Conservation (phyloP, 2,888 invertebrate genomes). For the Glyphotaelius pellucidus region DNA sequence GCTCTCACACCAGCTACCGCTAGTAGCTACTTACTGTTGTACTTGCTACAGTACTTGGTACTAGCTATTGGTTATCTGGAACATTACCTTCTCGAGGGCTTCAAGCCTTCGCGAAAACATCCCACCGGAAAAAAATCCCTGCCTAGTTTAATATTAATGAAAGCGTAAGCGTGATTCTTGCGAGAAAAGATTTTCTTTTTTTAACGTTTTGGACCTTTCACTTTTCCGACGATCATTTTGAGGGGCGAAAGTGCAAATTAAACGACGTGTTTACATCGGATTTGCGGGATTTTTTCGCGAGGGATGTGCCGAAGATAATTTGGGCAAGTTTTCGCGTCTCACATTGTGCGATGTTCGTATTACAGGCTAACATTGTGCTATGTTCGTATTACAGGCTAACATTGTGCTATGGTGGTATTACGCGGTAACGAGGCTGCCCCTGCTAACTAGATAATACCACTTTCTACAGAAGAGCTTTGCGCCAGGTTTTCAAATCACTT, state of each 20-base stretch:
- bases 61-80: constrained; percentile 16
- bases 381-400: constrained; percentile 44
- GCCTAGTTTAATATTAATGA: constrained; percentile 66
- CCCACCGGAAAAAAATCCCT: constrained; percentile 44
- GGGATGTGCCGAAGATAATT: constrained; percentile 57
- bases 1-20: constrained; percentile 30
- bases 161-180: constrained; percentile 58
- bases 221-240: constrained; percentile 59
- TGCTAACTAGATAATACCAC: constrained; percentile 49
- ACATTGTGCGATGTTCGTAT: constrained; percentile 58
- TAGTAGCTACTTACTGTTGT: background rate
- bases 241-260: constrained; percentile 66
- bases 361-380: constrained; percentile 33
- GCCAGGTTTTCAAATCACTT: background rate
- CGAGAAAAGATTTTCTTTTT: constrained; percentile 53
- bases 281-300: constrained; percentile 61
- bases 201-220: constrained; percentile 57
- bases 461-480: constrained; percentile 22
- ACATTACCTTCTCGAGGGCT: constrained; percentile 30
- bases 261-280: constrained; percentile 67
- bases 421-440: constrained; percentile 24
- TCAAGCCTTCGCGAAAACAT: constrained; percentile 42
- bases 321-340: constrained; percentile 61
- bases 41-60: background rate
- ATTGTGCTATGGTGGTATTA: constrained; percentile 50